These are phyloP conservation scores for Trichonephila inaurata DNA, from an alignment of 1,140 invertebrate species.

Conservation along the genomic window DNA sequence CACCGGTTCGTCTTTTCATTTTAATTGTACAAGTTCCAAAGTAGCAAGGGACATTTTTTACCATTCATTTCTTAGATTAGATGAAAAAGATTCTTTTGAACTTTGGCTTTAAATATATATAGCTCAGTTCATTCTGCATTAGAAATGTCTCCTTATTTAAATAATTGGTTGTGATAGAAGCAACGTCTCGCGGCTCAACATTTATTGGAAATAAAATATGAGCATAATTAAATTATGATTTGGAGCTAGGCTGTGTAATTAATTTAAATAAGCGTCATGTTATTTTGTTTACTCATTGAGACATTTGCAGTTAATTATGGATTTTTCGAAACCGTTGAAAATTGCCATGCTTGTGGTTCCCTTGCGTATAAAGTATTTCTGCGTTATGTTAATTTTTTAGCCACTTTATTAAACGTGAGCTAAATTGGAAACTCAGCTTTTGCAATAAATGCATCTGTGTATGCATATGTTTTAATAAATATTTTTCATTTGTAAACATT, in stretches of 20 bases:
- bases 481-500: no score
- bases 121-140: not conserved
- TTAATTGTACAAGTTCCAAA: no score
- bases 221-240: not conserved
- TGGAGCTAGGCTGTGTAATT: not conserved
- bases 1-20: no score
- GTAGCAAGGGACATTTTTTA: no score
- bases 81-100: no score
- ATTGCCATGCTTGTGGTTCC: not conserved
- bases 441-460: no score
- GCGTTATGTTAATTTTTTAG: no score
- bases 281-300: not conserved
- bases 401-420: no score
- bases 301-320: not conserved
- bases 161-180: not conserved
- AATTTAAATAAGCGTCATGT: not conserved
- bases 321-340: not conserved
- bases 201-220: not conserved
- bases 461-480: no score
- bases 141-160: not conserved
- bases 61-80: no score
- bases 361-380: not conserved
- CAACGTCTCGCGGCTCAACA: not conserved
- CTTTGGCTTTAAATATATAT: not conserved
- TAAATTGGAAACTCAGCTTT: no score